phyloP scores from a whole-genome alignment of 2,888 invertebrate genomes.

The Linyphia triangularis region DNA sequence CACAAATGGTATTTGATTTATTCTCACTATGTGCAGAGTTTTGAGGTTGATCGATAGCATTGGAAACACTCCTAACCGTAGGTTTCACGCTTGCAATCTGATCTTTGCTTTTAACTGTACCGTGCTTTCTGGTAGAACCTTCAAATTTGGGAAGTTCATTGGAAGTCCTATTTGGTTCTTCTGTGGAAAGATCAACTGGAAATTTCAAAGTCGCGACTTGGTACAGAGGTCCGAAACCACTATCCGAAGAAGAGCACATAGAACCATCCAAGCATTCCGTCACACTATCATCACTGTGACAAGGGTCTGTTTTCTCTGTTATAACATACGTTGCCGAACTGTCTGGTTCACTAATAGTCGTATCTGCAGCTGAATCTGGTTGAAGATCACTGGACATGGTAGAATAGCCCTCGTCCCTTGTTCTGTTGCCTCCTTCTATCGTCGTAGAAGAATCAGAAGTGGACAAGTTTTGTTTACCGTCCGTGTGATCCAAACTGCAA shows the following conservation, averaged over 20 bases:
- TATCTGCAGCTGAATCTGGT: slow-evolving; percentile 81
- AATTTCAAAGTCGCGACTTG: slow-evolving; percentile 28
- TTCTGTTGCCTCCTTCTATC: slow-evolving; percentile 79
- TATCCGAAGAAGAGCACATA: slow-evolving; percentile 71
- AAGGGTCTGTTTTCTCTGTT: slow-evolving; percentile 42
- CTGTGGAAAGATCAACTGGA: neutral
- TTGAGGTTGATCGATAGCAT: neutral
- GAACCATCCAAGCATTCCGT: slow-evolving; percentile 69
- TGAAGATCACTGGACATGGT: slow-evolving; percentile 91
- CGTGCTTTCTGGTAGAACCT: slow-evolving; percentile 13
- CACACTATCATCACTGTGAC: slow-evolving; percentile 67
- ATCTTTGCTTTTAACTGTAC: slow-evolving; percentile 59
- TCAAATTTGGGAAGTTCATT: slow-evolving; percentile 32
- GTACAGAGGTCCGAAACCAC: slow-evolving; percentile 69
- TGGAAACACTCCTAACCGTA: slow-evolving; percentile 22
- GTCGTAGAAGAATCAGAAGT: slow-evolving; percentile 55
- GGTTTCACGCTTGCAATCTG: slow-evolving; percentile 69
- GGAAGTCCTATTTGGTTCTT: slow-evolving; percentile 8
- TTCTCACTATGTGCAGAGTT: neutral
- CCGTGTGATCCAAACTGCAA: neutral
- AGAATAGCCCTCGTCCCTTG: slow-evolving; percentile 90
- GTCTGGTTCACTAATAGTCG: slow-evolving; percentile 66
- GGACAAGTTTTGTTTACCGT: slow-evolving; percentile 37
- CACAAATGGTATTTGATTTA: slow-evolving; percentile 43
- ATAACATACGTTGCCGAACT: slow-evolving; percentile 55